Percentiles rank a stretch among this genome's conserved stretches.
Evolutionary conservation across 2,888 invertebrate genomes (phyloP).

Genomic region (Pollenia griseotomentosa): DNA sequence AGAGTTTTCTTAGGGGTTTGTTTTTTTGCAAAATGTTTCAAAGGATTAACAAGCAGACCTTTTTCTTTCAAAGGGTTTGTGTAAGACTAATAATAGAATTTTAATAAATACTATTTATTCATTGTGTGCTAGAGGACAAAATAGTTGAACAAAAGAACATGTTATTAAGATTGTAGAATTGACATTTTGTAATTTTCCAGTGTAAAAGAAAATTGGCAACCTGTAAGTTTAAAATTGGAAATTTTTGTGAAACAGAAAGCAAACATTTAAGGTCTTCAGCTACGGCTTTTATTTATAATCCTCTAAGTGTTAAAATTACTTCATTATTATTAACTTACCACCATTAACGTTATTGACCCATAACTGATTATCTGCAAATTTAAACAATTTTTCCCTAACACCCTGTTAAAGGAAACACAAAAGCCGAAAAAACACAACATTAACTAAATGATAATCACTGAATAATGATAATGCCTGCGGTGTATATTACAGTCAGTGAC

Average conservation of each 20-base stretch:
- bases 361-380: conserved; percentile 61
- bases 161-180: not conserved
- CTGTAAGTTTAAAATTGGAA: not conserved
- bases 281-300: not conserved
- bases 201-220: not conserved
- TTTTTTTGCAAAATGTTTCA: not conserved
- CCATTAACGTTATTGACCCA: conserved; percentile 39
- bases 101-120: conserved; percentile 30
- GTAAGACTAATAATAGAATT: conserved; percentile 36
- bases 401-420: conserved; percentile 6
- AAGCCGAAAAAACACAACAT: conserved; percentile 6
- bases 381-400: conserved; percentile 48
- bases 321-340: conserved; percentile 39
- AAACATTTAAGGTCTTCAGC: not conserved
- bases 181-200: conserved; percentile 1
- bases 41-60: conserved; percentile 36
- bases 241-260: no score
- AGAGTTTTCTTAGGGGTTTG: conserved; percentile 26
- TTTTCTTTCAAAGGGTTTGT: conserved; percentile 2
- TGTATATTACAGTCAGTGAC: conserved; percentile 17
- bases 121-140: not conserved
- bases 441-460: conserved; percentile 50
- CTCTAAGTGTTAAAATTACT: not conserved
- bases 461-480: conserved; percentile 53
- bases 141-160: conserved; percentile 23